phyloP scores from a whole-genome alignment of 2,888 invertebrate species.

The Acleris cristana region DNA sequence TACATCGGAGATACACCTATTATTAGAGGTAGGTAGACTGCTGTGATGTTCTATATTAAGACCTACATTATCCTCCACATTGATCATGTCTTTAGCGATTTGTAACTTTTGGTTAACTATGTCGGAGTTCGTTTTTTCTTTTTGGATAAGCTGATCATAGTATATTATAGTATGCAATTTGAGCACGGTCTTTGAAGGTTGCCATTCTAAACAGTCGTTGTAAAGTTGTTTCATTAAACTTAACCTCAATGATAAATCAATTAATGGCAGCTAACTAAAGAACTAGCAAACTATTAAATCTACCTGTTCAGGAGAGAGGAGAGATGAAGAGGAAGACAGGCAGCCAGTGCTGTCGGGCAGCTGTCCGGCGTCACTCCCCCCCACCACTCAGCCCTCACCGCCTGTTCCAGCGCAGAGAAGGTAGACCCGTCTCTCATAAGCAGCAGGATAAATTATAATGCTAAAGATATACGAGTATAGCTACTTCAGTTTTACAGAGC shows the following conservation, averaged over 20 bases:
- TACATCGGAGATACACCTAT: constrained; percentile 81
- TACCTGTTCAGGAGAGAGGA: constrained; percentile 61
- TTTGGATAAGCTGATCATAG: not conserved
- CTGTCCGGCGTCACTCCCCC: constrained; percentile 75
- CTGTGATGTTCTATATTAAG: no score
- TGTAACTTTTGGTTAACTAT: not conserved
- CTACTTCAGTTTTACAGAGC: no score
- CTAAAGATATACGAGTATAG: not conserved
- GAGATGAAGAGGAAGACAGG: constrained; percentile 63
- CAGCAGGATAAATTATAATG: not conserved
- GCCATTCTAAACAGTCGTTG: no score
- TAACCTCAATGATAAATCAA: no score
- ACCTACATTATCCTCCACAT: no score
- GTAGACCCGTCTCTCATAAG: constrained; percentile 50
- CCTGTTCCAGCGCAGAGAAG: constrained; percentile 81
- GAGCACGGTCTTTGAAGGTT: no score
- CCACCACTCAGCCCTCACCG: constrained; percentile 67
- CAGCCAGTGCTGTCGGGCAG: constrained; percentile 70
- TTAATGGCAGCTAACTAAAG: no score
- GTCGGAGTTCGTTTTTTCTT: not conserved
- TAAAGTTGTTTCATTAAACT: no score
- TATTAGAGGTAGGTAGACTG: constrained; percentile 62
- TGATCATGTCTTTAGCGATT: no score
- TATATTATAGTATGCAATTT: no score
- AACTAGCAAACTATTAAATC: no score